Evolutionary conservation across 2,113 vertebrate species (phyloP).

Genomic region (Cephalopholis sonnerati): DNA sequence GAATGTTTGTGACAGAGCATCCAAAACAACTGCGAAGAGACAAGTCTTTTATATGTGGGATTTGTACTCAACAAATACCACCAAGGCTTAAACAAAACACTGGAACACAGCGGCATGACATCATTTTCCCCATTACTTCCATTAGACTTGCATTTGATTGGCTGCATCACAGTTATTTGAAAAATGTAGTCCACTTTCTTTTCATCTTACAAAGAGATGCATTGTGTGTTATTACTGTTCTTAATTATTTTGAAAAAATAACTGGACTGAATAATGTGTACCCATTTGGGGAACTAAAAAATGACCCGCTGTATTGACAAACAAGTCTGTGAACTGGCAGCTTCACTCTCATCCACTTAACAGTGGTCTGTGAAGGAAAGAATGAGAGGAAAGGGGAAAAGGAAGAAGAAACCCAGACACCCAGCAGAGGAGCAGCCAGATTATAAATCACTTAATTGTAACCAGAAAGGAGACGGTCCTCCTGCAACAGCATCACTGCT

Average conservation of each 20-base stretch:
- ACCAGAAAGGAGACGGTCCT: constrained; percentile 54
- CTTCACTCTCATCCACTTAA: constrained; percentile 5
- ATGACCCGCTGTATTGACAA: constrained; percentile 9
- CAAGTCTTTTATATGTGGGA: neutral
- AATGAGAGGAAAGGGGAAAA: constrained; percentile 21
- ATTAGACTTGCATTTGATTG: neutral
- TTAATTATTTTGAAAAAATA: neutral
- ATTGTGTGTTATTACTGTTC: neutral
- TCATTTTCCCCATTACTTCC: too few species aligned
- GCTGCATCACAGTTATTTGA: neutral
- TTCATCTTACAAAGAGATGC: neutral
- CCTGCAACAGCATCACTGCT: constrained; percentile 34
- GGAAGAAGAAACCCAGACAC: constrained; percentile 56
- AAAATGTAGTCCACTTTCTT: neutral
- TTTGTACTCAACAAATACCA: neutral
- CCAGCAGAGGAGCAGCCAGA: constrained; percentile 51
- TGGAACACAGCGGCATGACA: neutral
- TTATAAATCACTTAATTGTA: constrained; percentile 71
- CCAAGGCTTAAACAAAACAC: neutral
- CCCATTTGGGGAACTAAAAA: neutral
- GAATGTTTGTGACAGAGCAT: neutral
- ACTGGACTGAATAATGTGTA: neutral
- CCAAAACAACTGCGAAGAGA: neutral
- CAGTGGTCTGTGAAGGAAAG: constrained; percentile 10
- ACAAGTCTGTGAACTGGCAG: constrained; percentile 22